Conservation (phyloP, 2,113 vertebrate genomes). For the Fulica atra region DNA sequence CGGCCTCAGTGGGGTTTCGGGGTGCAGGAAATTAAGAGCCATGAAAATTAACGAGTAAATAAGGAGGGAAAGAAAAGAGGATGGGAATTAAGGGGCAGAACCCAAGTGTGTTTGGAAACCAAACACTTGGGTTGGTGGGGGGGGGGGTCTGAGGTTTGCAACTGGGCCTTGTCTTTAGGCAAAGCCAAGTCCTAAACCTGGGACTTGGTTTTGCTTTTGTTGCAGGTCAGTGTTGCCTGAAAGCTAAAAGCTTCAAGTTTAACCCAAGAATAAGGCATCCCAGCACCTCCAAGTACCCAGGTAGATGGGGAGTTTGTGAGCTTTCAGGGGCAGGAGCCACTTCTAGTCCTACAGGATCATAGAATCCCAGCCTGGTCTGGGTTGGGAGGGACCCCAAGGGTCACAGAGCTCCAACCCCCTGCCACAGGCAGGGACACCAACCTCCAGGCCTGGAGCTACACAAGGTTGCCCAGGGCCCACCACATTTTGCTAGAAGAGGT, state of each 20-base stretch:
- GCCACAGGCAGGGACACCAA: too few species aligned
- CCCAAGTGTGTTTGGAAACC: neutral
- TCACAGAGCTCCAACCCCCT: too few species aligned
- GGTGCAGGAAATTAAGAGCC: slow-evolving; percentile 25
- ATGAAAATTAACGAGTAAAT: slow-evolving; percentile 16
- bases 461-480: too few species aligned
- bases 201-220: neutral
- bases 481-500: neutral
- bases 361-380: too few species aligned
- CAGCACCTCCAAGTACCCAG: neutral
- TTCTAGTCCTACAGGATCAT: neutral
- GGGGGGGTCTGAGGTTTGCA: neutral
- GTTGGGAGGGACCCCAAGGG: too few species aligned
- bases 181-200: neutral
- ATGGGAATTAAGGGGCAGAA: neutral
- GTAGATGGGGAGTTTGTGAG: neutral
- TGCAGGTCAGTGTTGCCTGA: neutral
- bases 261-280: neutral
- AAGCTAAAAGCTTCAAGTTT: neutral
- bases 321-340: neutral
- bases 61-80: neutral
- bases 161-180: neutral
- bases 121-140: neutral
- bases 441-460: too few species aligned
- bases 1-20: neutral